A percentile compares a stretch with the other conserved stretches of the same genome.
These are phyloP conservation scores for Tenualosa thibaudeaui DNA, from an alignment of 2,797 vertebrate species.

Conservation along the genomic window DNA sequence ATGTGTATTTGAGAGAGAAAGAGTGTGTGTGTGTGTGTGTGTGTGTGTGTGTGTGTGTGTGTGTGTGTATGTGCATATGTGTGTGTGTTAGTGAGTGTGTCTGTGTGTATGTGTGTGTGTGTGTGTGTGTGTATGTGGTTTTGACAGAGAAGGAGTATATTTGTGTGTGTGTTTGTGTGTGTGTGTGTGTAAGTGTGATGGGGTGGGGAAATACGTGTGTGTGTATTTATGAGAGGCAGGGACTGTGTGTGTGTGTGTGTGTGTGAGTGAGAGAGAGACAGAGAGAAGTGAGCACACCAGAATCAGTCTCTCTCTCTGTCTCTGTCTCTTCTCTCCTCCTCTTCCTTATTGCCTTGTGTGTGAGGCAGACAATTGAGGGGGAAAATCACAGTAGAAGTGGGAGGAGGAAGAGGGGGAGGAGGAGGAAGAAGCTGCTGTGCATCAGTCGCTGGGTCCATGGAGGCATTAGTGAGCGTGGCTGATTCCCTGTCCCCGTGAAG, in stretches of 20 bases:
- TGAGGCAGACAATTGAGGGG: slow-evolving; percentile 68
- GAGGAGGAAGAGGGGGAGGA: slow-evolving; percentile 45
- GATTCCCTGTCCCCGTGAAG: slow-evolving; percentile 77
- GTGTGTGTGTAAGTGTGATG: not conserved
- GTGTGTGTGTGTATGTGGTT: slow-evolving; percentile 32
- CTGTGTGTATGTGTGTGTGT: slow-evolving; percentile 27
- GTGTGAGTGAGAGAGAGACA: not conserved
- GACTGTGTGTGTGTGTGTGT: not conserved
- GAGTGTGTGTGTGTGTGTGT: slow-evolving; percentile 40
- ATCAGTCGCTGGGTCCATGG: slow-evolving; percentile 65
- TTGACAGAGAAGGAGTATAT: slow-evolving; percentile 41
- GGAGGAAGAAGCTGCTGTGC: slow-evolving; percentile 64
- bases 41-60: not conserved
- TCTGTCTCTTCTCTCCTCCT: slow-evolving; percentile 45
- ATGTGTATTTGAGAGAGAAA: slow-evolving; percentile 26
- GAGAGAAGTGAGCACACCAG: slow-evolving; percentile 31
- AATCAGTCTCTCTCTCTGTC: slow-evolving; percentile 42
- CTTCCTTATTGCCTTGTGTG: slow-evolving; percentile 39
- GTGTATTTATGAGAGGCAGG: not conserved
- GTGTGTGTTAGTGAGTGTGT: slow-evolving; percentile 32
- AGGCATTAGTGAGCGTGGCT: slow-evolving; percentile 74
- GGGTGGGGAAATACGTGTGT: not conserved
- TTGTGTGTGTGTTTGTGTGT: slow-evolving; percentile 24
- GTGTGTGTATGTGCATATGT: slow-evolving; percentile 38
- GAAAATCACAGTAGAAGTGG: slow-evolving; percentile 54